Evolutionary conservation across 2,888 invertebrate genomes (phyloP).

Genomic region (Ceratothoa steindachneri): DNA sequence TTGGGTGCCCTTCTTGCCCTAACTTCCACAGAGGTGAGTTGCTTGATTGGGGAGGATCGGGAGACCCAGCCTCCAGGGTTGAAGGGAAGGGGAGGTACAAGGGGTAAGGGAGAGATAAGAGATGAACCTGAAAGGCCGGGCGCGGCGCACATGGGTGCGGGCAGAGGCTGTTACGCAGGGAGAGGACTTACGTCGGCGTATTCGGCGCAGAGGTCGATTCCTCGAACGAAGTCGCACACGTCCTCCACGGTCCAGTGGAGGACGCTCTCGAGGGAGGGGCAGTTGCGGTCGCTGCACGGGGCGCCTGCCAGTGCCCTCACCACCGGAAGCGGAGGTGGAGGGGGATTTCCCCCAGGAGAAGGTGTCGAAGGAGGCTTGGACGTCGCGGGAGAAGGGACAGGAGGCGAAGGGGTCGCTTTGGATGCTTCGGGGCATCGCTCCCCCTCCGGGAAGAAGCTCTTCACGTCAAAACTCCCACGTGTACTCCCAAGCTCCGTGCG

Average conservation of each 20-base stretch:
- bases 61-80: too few species aligned
- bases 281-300: slow-evolving; percentile 36
- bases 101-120: too few species aligned
- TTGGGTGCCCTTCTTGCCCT: too few species aligned
- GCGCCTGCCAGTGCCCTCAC: slow-evolving; percentile 5
- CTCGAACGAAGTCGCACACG: slow-evolving; percentile 77
- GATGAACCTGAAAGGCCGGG: too few species aligned
- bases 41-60: too few species aligned
- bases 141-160: too few species aligned
- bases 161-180: too few species aligned
- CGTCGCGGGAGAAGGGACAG: neutral
- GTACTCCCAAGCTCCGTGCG: slow-evolving; percentile 19
- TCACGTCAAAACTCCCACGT: slow-evolving; percentile 39
- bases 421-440: slow-evolving; percentile 15
- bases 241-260: slow-evolving; percentile 78
- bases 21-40: too few species aligned
- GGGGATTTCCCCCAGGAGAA: neutral
- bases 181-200: slow-evolving; percentile 76
- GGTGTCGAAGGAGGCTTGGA: neutral
- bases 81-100: too few species aligned
- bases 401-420: neutral
- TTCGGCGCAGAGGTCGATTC: slow-evolving; percentile 86
- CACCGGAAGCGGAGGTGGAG: slow-evolving; percentile 15
- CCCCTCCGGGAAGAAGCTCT: slow-evolving; percentile 34
- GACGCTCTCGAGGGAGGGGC: slow-evolving; percentile 49